Conservation (phyloP, 2,888 invertebrate species). For the Lucinisca nassula region DNA sequence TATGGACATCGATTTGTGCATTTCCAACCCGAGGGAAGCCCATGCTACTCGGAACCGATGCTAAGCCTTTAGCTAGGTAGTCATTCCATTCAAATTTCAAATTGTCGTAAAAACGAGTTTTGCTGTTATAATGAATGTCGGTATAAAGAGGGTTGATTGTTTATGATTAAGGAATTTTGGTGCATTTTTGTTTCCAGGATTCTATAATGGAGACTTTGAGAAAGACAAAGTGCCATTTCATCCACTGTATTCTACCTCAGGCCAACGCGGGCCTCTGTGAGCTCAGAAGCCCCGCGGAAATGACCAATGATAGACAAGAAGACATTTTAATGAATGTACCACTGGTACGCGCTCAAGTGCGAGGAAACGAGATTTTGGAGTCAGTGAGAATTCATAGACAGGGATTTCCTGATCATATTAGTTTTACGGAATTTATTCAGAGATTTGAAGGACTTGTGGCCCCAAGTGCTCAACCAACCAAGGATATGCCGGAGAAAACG, state of each 20-base stretch:
- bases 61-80: no score
- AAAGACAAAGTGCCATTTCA: constrained; percentile 95
- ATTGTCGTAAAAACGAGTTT: no score
- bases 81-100: no score
- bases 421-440: constrained; percentile 95
- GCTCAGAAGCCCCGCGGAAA: constrained; percentile 79
- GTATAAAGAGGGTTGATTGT: no score
- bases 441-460: constrained; percentile 91
- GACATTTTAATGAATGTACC: constrained; percentile 93
- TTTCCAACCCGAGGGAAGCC: no score
- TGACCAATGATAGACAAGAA: constrained; percentile 81
- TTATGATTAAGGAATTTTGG: no score
- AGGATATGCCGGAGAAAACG: constrained; percentile 82
- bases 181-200: constrained; percentile 92
- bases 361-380: constrained; percentile 96
- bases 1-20: no score
- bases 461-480: constrained; percentile 76
- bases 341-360: constrained; percentile 92
- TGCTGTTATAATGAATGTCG: no score
- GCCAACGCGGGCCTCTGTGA: constrained; percentile 92
- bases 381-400: constrained; percentile 96
- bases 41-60: no score
- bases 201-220: constrained; percentile 96
- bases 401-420: constrained; percentile 97
- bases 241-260: constrained; percentile 95